phyloP scores from a whole-genome alignment of 2,113 vertebrate species.

The Toxostoma redivivum region DNA sequence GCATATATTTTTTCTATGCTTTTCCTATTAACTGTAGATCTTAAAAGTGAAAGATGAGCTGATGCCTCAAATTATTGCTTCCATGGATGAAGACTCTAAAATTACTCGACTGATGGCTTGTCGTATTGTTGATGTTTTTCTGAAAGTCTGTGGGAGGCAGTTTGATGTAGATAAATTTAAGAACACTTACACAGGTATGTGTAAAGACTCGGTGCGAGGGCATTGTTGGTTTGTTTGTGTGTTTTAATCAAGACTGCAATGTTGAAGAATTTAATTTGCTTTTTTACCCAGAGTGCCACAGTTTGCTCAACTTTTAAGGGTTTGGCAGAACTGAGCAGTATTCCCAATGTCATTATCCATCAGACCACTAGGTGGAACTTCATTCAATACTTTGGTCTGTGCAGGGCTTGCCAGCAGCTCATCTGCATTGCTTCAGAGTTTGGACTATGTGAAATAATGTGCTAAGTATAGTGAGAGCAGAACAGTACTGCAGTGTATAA shows the following conservation, averaged over 20 bases:
- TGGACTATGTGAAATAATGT: background rate
- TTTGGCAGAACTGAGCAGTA: background rate
- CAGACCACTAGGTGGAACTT: constrained; percentile 49
- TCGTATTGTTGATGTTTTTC: constrained; percentile 71
- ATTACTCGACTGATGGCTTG: constrained; percentile 82
- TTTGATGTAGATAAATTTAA: constrained; percentile 76
- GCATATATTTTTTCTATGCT: background rate
- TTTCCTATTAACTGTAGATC: constrained; percentile 66
- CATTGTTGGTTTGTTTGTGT: background rate
- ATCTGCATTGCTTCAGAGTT: background rate
- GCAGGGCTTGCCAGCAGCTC: background rate
- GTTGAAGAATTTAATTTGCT: background rate
- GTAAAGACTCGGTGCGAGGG: background rate
- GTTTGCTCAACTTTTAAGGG: background rate
- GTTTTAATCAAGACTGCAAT: background rate
- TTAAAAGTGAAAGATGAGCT: constrained; percentile 70
- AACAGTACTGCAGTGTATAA: constrained; percentile 3
- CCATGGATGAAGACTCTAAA: constrained; percentile 88
- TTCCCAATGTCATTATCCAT: background rate
- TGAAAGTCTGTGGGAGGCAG: constrained; percentile 62
- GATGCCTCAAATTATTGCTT: constrained; percentile 73
- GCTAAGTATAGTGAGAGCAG: constrained; percentile 15
- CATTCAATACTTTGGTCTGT: background rate
- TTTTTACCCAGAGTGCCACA: background rate
- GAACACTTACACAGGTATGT: constrained; percentile 86